Evolutionary conservation across 1,140 invertebrate genomes (phyloP), one percentile per base, ranked within the genome.

Genomic region (Drosophila willistoni): DNA sequence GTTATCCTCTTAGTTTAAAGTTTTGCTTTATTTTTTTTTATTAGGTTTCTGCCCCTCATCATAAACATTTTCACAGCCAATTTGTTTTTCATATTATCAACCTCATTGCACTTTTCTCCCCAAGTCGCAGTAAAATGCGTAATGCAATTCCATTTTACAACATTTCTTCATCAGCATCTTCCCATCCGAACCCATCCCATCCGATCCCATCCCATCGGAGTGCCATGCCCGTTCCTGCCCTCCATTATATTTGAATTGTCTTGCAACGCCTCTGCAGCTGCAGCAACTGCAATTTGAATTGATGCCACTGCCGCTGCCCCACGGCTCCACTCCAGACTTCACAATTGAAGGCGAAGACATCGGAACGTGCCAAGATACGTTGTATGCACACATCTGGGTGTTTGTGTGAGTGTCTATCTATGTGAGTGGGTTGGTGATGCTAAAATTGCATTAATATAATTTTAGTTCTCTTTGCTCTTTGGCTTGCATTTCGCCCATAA

Each of bases 361-460:
- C 39, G 74, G 74, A 81, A 85, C 82, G 81, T 85, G 81, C 70
- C 55, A 72, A 60, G 68, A 78, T 68, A 78, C 65, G 42, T 70
- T 82, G 63, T 73, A 36, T 60, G 42, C 7, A 36, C 10, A 10
- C 2, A 19, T 22, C 17, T 51, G 17, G 17, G 9, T 22, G 44
- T 14, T 19, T 19, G 44, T 51, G 17, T 12, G 10, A 22, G 44
- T 47, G 17, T 47, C 7, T 19, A 14, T 44, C n/a, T 17, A 19
- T 47, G 42, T 22, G 22, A 10, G 77, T 73, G 73, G 67, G 73
- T 74, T 66, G 66, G 14, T 42, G 72, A 44, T 74, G 81, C 81
- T 81, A 71, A 84, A 84, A 85, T 86, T 86, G 82, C 81, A 85
- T 85, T 85, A 85, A 81, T 78, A 82, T 75, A 71, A 68, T 82